Base-by-base conservation (phyloP, 2,888 invertebrate genomes). In the Steromphala cineraria region DNA sequence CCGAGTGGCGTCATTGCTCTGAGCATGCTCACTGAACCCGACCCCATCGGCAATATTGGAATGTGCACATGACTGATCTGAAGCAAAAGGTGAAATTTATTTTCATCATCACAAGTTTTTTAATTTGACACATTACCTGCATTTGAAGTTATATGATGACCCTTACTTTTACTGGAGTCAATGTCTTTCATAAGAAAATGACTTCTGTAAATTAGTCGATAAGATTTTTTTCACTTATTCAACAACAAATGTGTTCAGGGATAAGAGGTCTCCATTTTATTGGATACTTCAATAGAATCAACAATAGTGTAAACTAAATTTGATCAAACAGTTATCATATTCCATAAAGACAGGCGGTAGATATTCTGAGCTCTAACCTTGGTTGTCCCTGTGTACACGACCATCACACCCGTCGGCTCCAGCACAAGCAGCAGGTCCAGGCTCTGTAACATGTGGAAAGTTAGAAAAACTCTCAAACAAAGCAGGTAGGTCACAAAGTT, bases 361-460 rank as follows among this genome's bases (percentile, higher is more conserved):
- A 46, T 10, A 46, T 13, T 13, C 46, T 46, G 46, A 46, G 13
- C 8, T 46, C 46, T 46, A 46, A 98, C 96, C 87, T 96, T 95
- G 80, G 95, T 95, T 17, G 95, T 95, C 5, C 98, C 98, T 0
- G 97, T 97, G 93, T 98, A 98, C 79, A 98, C 94, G 53, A 96
- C 95, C 36, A 98, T 95, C 88, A 96, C 96, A 19, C 97, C 96
- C 82, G 95, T 95, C 53, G 96, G 95, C 93, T 98, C 98, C 67
- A 98, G 95, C 67, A 97, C 95, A 0, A 97, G 96, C 79, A 98
- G 95, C 96, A 98, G 96, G 90, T 96, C 96, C 90, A 97, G 94
- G 89, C 95, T 94, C 95, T 96, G 89, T 53, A 94, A 92, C 74
- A 81, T 82, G 79, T 28, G 7, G 52, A 31, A 10, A 10, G 21